Conservation (phyloP, 2,113 vertebrate species). For the Athene noctua region DNA sequence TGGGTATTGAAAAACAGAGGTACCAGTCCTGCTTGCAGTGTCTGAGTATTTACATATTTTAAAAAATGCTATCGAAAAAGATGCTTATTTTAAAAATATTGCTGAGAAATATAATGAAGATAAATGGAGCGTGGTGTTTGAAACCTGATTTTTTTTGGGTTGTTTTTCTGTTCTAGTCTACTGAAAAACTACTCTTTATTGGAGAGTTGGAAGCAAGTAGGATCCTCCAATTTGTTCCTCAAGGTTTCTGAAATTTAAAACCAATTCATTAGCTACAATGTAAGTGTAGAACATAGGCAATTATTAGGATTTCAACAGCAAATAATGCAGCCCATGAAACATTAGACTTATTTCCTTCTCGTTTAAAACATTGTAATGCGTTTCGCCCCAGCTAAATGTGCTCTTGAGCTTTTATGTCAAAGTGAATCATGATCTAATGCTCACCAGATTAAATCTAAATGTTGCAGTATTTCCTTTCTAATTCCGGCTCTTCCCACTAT, state of each 20-base stretch:
- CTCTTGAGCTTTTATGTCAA: slow-evolving; percentile 55
- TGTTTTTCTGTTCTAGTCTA: neutral
- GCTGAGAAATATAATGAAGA: neutral
- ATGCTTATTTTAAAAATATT: neutral
- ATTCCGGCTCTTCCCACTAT: slow-evolving; percentile 27
- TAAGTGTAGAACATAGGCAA: neutral
- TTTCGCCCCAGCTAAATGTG: slow-evolving; percentile 18
- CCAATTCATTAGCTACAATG: neutral
- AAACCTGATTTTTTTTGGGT: neutral
- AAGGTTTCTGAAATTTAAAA: neutral
- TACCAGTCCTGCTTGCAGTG: rapidly evolving
- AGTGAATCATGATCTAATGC: slow-evolving; percentile 47
- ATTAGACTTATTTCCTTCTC: slow-evolving; percentile 39
- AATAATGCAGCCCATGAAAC: slow-evolving; percentile 36
- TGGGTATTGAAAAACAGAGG: neutral
- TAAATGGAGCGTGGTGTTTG: neutral
- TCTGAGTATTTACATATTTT: neutral
- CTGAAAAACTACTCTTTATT: neutral
- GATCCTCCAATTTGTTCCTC: neutral
- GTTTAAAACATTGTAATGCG: neutral
- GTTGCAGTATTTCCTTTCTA: slow-evolving; percentile 31
- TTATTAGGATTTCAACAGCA: slow-evolving; percentile 56
- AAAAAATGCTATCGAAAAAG: neutral
- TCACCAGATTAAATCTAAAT: slow-evolving; percentile 35
- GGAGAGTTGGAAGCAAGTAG: neutral